Percentiles rank a stretch among this genome's conserved stretches.
phyloP scores from a whole-genome alignment of 1,140 invertebrate species.

The Lasioglossum albipes region DNA sequence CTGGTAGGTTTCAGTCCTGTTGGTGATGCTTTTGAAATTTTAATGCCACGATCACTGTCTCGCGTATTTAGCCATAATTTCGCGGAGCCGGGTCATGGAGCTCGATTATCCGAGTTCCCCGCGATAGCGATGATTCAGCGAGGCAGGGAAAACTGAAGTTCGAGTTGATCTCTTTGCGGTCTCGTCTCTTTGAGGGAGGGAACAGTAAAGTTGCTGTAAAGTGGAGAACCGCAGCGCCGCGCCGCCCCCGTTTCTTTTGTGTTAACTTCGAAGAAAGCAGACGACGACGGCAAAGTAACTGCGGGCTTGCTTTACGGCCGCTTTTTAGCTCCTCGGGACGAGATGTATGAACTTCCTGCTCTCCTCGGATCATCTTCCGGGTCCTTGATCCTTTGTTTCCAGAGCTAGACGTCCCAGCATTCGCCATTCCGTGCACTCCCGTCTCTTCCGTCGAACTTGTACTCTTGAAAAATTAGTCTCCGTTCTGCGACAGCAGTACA shows the following conservation, averaged over 20 bases:
- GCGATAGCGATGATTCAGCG: conserved; percentile 6
- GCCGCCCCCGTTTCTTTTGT: neutral
- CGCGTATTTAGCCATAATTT: neutral
- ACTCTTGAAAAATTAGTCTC: neutral
- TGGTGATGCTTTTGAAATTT: too few relatives aligned
- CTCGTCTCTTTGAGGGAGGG: neutral
- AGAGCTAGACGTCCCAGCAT: neutral
- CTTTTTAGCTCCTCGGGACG: neutral
- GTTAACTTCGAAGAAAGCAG: neutral
- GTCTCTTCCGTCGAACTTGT: too few relatives aligned
- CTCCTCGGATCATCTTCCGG: neutral
- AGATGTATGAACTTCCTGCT: neutral
- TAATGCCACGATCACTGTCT: too few relatives aligned
- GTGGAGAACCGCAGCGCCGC: neutral
- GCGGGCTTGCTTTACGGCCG: neutral
- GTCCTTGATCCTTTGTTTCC: neutral
- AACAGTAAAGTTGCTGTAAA: neutral
- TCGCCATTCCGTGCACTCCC: too few relatives aligned
- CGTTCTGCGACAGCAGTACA: too few relatives aligned
- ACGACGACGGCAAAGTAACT: neutral
- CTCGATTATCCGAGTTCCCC: neutral
- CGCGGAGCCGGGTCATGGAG: neutral
- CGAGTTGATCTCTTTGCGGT: neutral
- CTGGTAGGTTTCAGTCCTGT: too few relatives aligned
- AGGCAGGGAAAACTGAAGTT: neutral